A percentile compares a stretch with the other conserved stretches of the same genome.
Conservation (phyloP, 2,113 vertebrate genomes). For the Pygoscelis antarcticus region DNA sequence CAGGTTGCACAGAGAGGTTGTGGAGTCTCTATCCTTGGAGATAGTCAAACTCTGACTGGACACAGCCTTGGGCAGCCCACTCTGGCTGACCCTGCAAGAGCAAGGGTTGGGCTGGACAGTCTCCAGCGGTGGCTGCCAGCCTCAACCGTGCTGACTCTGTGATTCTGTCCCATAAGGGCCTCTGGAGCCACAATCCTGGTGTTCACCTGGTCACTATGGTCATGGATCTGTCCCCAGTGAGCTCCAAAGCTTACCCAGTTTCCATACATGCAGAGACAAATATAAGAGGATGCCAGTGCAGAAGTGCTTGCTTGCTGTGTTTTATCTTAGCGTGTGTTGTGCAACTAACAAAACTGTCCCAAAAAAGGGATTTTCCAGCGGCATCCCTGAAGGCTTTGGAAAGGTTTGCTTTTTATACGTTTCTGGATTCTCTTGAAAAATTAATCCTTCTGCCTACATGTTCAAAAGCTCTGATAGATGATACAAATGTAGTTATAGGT, state of each 20-base stretch:
- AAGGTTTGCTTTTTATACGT: background rate
- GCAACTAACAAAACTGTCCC: background rate
- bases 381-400: background rate
- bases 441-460: background rate
- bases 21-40: background rate
- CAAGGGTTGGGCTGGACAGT: background rate
- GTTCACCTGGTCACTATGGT: background rate
- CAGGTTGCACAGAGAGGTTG: background rate
- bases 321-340: background rate
- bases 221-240: background rate
- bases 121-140: background rate
- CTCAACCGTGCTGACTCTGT: background rate
- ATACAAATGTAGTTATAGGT: background rate
- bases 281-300: background rate
- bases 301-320: background rate
- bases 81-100: background rate
- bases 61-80: background rate
- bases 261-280: background rate
- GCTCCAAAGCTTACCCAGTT: background rate
- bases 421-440: background rate
- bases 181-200: background rate
- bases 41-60: background rate
- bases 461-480: background rate
- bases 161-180: background rate
- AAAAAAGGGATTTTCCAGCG: background rate